These are phyloP conservation scores for Tipula vernalis DNA, from an alignment of 2,888 invertebrate species.

Conservation along the genomic window DNA sequence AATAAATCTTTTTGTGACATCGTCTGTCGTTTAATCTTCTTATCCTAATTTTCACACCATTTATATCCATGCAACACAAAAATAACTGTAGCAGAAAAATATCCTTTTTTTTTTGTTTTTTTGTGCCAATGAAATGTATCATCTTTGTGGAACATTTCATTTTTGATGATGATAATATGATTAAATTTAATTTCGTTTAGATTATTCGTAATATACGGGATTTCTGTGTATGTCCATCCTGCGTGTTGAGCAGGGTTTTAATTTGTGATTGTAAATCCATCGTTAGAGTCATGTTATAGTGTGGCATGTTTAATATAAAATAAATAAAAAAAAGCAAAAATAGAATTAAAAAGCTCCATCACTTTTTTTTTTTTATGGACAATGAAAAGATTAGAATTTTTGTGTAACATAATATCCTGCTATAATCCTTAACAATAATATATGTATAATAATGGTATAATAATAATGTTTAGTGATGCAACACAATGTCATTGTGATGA, in stretches of 20 bases:
- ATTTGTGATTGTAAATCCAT: neutral
- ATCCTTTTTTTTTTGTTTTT: neutral
- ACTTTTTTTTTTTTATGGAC: neutral
- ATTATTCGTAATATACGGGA: neutral
- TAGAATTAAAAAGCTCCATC: neutral
- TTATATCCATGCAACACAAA: neutral
- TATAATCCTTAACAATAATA: constrained; percentile 7
- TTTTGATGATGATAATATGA: neutral
- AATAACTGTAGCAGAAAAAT: neutral
- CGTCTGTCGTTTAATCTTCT: neutral
- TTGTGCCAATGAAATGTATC: neutral
- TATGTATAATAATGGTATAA: neutral
- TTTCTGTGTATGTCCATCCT: neutral
- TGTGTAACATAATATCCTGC: neutral
- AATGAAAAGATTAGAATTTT: neutral
- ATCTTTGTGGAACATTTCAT: neutral
- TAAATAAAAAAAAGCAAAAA: neutral
- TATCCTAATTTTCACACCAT: neutral
- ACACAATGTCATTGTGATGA: constrained; percentile 5
- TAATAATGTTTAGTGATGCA: constrained; percentile 7
- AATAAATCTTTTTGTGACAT: neutral
- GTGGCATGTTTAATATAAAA: neutral
- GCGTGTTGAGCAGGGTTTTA: neutral
- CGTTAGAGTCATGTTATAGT: neutral
- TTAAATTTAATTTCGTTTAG: neutral